phyloP scores from a whole-genome alignment of 2,888 invertebrate species.

The Orthonychiurus folsomi region DNA sequence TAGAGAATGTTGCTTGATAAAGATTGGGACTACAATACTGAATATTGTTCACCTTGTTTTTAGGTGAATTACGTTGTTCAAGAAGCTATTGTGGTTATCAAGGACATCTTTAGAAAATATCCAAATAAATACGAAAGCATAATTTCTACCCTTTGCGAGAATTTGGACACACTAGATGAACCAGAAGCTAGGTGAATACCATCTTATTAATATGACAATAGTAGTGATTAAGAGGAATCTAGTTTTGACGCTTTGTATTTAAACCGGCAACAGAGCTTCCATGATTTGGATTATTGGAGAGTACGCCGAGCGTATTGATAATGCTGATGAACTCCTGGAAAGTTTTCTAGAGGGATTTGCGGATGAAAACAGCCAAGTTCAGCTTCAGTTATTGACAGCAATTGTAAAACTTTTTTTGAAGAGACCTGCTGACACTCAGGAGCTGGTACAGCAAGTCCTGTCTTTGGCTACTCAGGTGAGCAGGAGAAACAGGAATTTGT shows the following conservation, averaged over 20 bases:
- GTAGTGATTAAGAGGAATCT: too few species aligned
- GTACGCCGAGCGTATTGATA: constrained; percentile 98
- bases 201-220: background rate
- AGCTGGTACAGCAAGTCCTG: constrained; percentile 83
- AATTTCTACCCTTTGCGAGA: constrained; percentile 97
- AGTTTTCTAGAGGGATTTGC: constrained; percentile 97
- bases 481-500: too few species aligned
- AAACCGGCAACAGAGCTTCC: constrained; percentile 58
- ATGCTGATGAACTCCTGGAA: constrained; percentile 94
- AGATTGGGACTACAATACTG: constrained; percentile 5
- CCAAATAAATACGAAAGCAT: constrained; percentile 99
- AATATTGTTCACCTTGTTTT: constrained; percentile 9
- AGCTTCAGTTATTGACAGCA: constrained; percentile 90
- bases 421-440: constrained; percentile 95
- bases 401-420: constrained; percentile 98
- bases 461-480: constrained; percentile 47
- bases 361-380: constrained; percentile 93
- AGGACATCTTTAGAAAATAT: constrained; percentile 94
- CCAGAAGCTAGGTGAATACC: constrained; percentile 67
- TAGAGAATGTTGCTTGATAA: background rate
- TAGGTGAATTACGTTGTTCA: constrained; percentile 95
- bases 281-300: constrained; percentile 90
- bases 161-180: constrained; percentile 95
- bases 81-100: constrained; percentile 98
- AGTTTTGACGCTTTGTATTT: background rate